Base-by-base conservation (phyloP, 2,113 vertebrate species). In the Balaenoptera acutorostrata region DNA sequence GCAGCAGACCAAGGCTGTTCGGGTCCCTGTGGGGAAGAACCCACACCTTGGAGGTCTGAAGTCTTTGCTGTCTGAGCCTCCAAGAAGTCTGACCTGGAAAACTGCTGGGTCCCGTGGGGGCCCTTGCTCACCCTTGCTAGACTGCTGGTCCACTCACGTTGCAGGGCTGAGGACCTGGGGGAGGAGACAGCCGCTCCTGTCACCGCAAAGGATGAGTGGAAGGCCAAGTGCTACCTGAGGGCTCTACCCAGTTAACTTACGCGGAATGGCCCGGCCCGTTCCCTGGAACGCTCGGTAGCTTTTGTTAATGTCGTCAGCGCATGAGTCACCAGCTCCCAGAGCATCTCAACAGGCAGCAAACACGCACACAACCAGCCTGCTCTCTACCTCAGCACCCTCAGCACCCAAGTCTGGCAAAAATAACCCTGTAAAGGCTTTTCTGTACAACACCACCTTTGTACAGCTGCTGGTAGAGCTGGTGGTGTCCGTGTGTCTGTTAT, bases 371-470 rank as follows among this genome's bases (percentile, higher is more conserved):
- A 6, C 80, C 23, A 8, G 41, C 59, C 83, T 25, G 52, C 33
- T 0, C 33, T 13, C 59, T 59, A 39, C 46, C 3, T 9, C 59
- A 10, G 44, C 17, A 4, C 11, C 64, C 87, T 18, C 20, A 18
- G 92, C 36, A 29, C 75, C 49, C 4, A 25, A 33, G 61, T 7
- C 78, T 21, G 15, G 25, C 39, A 41, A 59, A 64, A 78, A 11
- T 13, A 12, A 49, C 2, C 0, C 1, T 0, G 4, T 0, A 0
- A 12, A 36, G 83, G 29, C 52, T 44, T 31, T 29, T 17, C 3
- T 1, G 49, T 7, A 11, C 57, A 78, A 6, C 27, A 5, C 81
- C 14, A 18, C 69, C 83, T 55, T 10, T 0, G 57, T 0, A 17
- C 57, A 33, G 83, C 4, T 29, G 96, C 78, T 5, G 44, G 3